These are phyloP conservation scores for Colistium nudipinnis DNA, from an alignment of 2,113 vertebrate genomes.

Conservation along the genomic window DNA sequence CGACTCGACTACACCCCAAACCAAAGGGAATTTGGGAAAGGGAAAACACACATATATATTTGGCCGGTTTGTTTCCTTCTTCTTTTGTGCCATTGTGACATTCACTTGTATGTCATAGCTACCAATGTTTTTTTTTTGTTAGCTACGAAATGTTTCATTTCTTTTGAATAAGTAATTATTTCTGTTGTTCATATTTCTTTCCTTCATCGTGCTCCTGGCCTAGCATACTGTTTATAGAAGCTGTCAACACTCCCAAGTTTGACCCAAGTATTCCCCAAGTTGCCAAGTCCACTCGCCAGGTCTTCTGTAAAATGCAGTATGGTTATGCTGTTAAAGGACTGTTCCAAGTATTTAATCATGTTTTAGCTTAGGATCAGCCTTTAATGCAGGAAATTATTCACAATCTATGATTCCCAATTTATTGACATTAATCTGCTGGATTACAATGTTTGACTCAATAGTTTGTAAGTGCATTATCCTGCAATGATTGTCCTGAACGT, in stretches of 20 bases:
- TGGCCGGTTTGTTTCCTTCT: slow-evolving; percentile 40
- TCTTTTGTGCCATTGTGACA: slow-evolving; percentile 66
- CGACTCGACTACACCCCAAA: slow-evolving; percentile 67
- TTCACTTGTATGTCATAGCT: slow-evolving; percentile 34
- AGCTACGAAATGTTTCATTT: slow-evolving; percentile 34
- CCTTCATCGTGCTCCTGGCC: slow-evolving; percentile 33
- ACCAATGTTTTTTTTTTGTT: slow-evolving; percentile 24
- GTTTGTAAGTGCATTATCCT: too few species aligned
- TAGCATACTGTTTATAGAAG: slow-evolving; percentile 40
- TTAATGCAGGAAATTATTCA: slow-evolving; percentile 1
- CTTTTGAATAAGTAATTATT: slow-evolving; percentile 44
- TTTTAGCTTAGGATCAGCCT: slow-evolving; percentile 13
- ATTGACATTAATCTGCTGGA: too few species aligned
- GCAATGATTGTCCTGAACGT: background rate
- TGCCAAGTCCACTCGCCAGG: slow-evolving; percentile 41
- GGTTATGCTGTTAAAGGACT: slow-evolving; percentile 27
- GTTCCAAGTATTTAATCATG: slow-evolving; percentile 12
- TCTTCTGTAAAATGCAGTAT: slow-evolving; percentile 24
- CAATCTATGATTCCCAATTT: too few species aligned
- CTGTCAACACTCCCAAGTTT: slow-evolving; percentile 47
- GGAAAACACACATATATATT: slow-evolving; percentile 34
- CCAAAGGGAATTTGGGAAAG: slow-evolving; percentile 70
- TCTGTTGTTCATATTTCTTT: slow-evolving; percentile 12
- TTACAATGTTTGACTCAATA: too few species aligned
- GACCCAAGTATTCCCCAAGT: slow-evolving; percentile 43